Percentiles rank a stretch among this genome's conserved stretches.
phyloP scores from a whole-genome alignment of 2,113 vertebrate genomes.

The Lutjanus erythropterus region DNA sequence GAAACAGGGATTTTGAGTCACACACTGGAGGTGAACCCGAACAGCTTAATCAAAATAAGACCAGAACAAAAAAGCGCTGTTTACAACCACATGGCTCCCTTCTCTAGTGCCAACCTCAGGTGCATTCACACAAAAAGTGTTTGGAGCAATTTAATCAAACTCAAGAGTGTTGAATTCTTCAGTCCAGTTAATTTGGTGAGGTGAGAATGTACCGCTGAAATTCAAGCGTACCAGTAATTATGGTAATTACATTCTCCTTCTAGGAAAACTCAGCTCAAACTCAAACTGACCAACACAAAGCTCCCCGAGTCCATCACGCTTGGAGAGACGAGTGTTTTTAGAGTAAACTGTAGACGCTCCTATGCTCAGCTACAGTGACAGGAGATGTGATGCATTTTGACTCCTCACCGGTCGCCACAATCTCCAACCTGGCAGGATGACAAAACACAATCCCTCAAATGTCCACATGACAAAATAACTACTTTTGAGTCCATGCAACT shows the following conservation, averaged over 20 bases:
- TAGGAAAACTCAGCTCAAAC: constrained; percentile 23
- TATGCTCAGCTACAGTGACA: constrained; percentile 12
- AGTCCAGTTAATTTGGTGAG: not conserved
- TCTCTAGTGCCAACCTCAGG: constrained; percentile 2
- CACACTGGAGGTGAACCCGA: constrained; percentile 14
- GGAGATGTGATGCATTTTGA: constrained; percentile 35
- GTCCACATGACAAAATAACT: not conserved
- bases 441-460: constrained; percentile 46
- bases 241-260: not conserved
- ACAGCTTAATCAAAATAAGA: constrained; percentile 26
- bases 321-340: not conserved
- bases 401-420: constrained; percentile 38
- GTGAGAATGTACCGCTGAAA: constrained; percentile 15
- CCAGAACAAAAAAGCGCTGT: not conserved
- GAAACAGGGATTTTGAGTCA: constrained; percentile 10
- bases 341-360: not conserved
- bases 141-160: constrained; percentile 41
- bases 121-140: constrained; percentile 6
- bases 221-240: constrained; percentile 4
- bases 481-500: not conserved
- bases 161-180: constrained; percentile 18
- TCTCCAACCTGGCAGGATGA: constrained; percentile 31
- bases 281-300: not conserved
- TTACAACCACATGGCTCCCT: not conserved
- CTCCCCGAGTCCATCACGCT: not conserved